Evolutionary conservation across 2,113 vertebrate genomes (phyloP).

Genomic region (Gnathonemus echidnorhynchus): DNA sequence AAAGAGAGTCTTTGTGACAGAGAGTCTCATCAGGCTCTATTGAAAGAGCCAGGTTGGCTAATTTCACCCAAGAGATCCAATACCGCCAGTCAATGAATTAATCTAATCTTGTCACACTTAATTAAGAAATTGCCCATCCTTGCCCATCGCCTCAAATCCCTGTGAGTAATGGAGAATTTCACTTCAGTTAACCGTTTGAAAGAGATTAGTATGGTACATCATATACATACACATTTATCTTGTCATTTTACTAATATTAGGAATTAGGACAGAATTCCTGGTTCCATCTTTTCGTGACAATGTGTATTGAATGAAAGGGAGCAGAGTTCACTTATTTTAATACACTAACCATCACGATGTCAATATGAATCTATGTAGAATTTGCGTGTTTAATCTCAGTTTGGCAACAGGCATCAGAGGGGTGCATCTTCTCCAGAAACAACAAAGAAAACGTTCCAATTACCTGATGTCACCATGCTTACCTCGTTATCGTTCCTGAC

Average conservation of each 20-base stretch:
- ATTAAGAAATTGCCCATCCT: constrained; percentile 31
- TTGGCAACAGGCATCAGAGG: not conserved
- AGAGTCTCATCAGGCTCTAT: constrained; percentile 16
- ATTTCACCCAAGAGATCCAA: constrained; percentile 33
- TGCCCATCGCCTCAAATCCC: constrained; percentile 11
- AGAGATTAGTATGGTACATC: constrained; percentile 11
- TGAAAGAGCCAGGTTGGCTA: constrained; percentile 26
- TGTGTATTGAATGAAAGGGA: not conserved
- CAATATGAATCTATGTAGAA: not conserved
- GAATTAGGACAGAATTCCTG: not conserved
- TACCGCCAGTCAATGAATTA: constrained; percentile 29
- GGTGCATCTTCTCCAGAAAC: not conserved
- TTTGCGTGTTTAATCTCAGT: not conserved
- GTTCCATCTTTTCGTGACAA: not conserved
- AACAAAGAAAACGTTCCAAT: not conserved
- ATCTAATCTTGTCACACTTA: constrained; percentile 30
- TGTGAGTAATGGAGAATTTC: constrained; percentile 23
- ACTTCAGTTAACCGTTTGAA: constrained; percentile 19
- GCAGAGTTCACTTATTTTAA: not conserved
- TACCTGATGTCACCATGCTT: not conserved
- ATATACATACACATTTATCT: not conserved
- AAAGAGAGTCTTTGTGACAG: not conserved
- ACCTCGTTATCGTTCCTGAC: not conserved
- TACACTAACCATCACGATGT: not conserved
- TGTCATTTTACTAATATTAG: not conserved